These are phyloP conservation scores for Scomberomorus guttatus DNA, from an alignment of 2,797 vertebrate species.

Conservation along the genomic window DNA sequence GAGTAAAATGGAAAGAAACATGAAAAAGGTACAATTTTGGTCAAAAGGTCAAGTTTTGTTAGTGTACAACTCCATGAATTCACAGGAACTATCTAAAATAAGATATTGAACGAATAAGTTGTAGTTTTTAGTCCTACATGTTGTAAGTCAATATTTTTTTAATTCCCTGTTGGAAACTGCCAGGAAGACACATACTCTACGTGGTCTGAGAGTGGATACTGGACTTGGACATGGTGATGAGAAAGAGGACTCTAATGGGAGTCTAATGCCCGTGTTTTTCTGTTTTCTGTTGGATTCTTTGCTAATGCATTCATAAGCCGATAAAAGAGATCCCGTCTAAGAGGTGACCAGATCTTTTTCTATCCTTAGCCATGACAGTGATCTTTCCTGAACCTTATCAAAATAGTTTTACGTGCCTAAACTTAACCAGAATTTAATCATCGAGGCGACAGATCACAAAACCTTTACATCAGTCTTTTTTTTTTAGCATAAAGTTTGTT, in stretches of 20 bases:
- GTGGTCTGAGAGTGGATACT: neutral
- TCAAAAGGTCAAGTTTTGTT: neutral
- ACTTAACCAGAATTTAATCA: neutral
- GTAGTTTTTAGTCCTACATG: too few species aligned
- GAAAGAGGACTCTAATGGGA: neutral
- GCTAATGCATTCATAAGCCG: too few species aligned
- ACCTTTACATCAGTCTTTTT: too few species aligned
- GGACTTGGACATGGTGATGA: neutral
- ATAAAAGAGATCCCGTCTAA: too few species aligned
- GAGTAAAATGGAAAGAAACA: conserved; percentile 1
- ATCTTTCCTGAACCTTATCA: neutral
- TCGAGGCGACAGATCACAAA: neutral
- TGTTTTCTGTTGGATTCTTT: conserved; percentile 5
- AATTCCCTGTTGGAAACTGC: neutral
- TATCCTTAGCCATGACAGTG: neutral
- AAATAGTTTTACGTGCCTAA: too few species aligned
- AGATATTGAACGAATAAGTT: neutral
- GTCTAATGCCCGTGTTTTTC: neutral
- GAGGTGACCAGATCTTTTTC: neutral
- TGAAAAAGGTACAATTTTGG: neutral
- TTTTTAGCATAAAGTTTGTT: neutral
- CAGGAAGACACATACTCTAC: neutral
- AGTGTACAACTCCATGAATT: neutral
- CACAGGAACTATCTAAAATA: neutral
- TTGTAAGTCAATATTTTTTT: neutral